Evolutionary conservation across 2,113 vertebrate genomes (phyloP), one percentile per base, ranked within the genome.

Genomic region (Rhinopithecus roxellana): DNA sequence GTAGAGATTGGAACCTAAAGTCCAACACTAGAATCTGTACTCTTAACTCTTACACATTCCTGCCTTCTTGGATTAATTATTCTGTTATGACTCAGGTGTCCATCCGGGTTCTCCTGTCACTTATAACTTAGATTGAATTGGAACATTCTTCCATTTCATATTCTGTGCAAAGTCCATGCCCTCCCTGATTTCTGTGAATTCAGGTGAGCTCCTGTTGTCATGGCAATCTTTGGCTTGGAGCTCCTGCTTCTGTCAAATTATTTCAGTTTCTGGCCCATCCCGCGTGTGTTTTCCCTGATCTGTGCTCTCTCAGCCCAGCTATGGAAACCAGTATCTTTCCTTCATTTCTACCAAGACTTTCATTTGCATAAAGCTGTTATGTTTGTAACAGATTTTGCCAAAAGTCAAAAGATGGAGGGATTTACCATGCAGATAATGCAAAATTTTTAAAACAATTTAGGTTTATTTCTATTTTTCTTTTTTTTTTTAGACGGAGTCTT

Each of bases 361-460:
- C 25, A 72, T 3, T 78, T 50, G 18, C 10, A 64, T 38, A 80
- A 78, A 55, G 52, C 25, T 61, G 93, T 83, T 70, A n/a, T 8
- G 30, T 45, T 70, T 77, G 57, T 78, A 64, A 88, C 43, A 70
- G n/a, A 57, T 69, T 79, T 87, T 61, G 12, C 75, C 79, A 14
- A 52, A 77, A 64, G 52, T n/a, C 61, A 93, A 84, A 96, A 83
- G 25, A 57, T 18, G 8, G 27, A 75, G 20, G 4, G 23, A 35
- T 81, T 90, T 81, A 64, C 14, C 23, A 48, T 40, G 57, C 10
- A 83, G 81, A 61, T 64, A 96, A 69, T 35, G n/a, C 35, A 96
- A 82, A 94, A 30, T 55, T 67, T 67, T 67, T 5, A 67, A 67
- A 32, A 67, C 23, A 61, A 25, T 50, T 50, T 72, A 50, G 69